Base-by-base conservation (phyloP, 2,888 invertebrate species). In the Tetranychus piercei region DNA sequence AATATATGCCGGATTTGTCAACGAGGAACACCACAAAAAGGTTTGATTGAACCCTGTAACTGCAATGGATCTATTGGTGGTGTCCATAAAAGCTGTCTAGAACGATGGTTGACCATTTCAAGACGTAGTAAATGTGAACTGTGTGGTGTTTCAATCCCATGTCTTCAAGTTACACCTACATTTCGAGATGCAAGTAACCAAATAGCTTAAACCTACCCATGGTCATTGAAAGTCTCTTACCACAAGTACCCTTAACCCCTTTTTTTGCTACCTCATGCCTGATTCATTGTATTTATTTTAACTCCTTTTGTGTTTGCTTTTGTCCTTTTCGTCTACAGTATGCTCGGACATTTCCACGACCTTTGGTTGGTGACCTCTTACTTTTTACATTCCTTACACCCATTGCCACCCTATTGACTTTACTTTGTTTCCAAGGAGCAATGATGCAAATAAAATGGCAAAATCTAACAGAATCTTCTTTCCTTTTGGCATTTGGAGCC, bases 11-110 rank as follows among this genome's bases (percentile, higher is more conserved):
- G 69, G 34, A 69, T 69, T 23, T 69, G 69, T n/a, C 69, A 69
- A 23, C 22, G 34, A 20, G 34, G 34, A 23, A 69, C 22, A 20
- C 69, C 69, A 18, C 22, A 23, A 11, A 23, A 20, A 20, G 69
- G 69, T 9, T 23, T 69, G n/a, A 69, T 69, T 69, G 69, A 20
- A 69, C 69, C 69, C n/a, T 69, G 69, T 23, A 20, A 69, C n/a
- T 69, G 69, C n/a, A 23, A 23, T 23, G 69, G 69, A 11, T 18
- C 69, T 2, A 69, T 69, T 69, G 34, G 34, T 23, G 22, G 34
- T 8, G 69, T 69, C 34, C 69, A 69, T n/a, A 20, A 23, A 11
- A 69, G 34, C 22, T 69, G 69, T 23, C n/a, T 69, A 11, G 34
- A 69, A 23, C 9, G 22, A 20, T 69, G 69, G 69, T 23, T 69